Base-by-base conservation (phyloP, 2,797 vertebrate genomes). In the Microhierax caerulescens region DNA sequence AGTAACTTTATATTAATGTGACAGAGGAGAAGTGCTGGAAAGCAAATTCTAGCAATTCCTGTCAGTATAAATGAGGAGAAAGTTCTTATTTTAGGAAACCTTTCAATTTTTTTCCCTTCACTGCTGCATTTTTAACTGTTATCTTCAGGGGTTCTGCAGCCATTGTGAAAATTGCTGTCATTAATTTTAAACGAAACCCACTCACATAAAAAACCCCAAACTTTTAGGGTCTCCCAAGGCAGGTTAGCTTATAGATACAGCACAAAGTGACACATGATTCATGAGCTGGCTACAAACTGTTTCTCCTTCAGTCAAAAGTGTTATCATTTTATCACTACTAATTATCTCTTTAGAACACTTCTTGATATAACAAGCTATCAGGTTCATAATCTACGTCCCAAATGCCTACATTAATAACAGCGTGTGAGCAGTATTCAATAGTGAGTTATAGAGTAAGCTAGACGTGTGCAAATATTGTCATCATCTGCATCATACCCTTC, bases 1-100 rank as follows among this genome's bases (percentile, higher is more conserved):
- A 98, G 95, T 36, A 96, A 93, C 27, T 97, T 98, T 87, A 93
- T 83, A 94, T 92, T 96, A 95, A 93, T 9, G 7, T 88, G 72
- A 91, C 57, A 93, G 90, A 85, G 81, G 23, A 95, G 86, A 96
- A 95, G 78, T 91, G 39, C 53, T 87, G 15, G 68, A 91, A 96
- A 96, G 22, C 37, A 72, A 97, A 95, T 87, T 88, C 53, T 84
- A 97, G 85, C 32, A 86, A 36, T 87, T 75, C 83, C 65, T 94
- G 84, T 97, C 95, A 94, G 10, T 87, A 72, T 56, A 95, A 96
- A 95, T 79, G 69, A 95, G 45, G n/a, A 85, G 23, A 80, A 93
- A 64, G 7, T 32, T 95, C 77, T 88, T 93, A 76, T 80, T 96
- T 96, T 73, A 84, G 34, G 34, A 92, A 82, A 60, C 7, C 25